Conservation (phyloP, 2,113 vertebrate genomes). For the Odobenus rosmarus region DNA sequence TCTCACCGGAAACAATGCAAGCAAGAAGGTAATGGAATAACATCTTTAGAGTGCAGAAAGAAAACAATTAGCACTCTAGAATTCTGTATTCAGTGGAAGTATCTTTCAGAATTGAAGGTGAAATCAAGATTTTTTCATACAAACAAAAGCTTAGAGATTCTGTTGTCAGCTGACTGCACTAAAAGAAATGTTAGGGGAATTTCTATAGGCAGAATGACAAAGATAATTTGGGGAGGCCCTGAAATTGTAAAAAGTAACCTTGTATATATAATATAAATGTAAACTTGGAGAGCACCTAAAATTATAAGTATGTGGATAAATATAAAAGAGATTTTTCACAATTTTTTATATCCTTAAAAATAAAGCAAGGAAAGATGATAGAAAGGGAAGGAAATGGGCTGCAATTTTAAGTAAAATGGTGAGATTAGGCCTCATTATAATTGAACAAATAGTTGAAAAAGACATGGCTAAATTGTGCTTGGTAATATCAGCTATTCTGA, state of each 20-base stretch:
- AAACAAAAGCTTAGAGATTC: not conserved
- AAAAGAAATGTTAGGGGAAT: not conserved
- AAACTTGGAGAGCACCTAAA: not conserved
- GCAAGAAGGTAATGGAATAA: not conserved
- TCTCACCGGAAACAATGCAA: not conserved
- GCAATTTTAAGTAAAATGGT: not conserved
- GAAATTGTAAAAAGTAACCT: not conserved
- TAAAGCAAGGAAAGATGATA: not conserved
- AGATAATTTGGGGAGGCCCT: not conserved
- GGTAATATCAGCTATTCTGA: not conserved
- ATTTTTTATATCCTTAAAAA: not conserved
- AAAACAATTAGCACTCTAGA: not conserved
- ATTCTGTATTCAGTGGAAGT: constrained; percentile 4
- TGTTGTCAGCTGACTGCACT: not conserved
- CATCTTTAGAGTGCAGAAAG: not conserved
- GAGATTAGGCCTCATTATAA: not conserved
- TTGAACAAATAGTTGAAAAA: not conserved
- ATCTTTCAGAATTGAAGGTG: not conserved
- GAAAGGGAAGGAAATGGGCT: not conserved
- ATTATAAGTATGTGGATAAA: not conserved
- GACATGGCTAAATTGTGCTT: not conserved
- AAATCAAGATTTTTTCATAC: not conserved
- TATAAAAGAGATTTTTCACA: not conserved
- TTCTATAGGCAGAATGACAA: not conserved
- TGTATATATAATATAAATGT: not conserved